These are phyloP conservation scores for Campopleginae sp. DNA, from an alignment of 2,888 invertebrate species.

Conservation along the genomic window DNA sequence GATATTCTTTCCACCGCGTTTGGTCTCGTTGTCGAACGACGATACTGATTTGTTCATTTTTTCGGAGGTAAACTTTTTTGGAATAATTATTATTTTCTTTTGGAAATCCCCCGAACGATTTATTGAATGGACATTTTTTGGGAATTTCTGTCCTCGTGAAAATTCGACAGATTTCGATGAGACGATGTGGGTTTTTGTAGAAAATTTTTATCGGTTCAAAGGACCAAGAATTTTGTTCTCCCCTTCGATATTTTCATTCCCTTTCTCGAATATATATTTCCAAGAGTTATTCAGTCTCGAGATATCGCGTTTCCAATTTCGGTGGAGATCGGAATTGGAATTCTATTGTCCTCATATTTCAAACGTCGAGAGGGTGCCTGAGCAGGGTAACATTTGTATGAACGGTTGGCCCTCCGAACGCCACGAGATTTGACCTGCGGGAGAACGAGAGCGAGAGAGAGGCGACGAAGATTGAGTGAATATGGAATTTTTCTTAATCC, in stretches of 20 bases:
- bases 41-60: neutral
- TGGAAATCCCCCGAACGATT: neutral
- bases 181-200: neutral
- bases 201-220: neutral
- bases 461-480: neutral
- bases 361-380: conserved; percentile 43
- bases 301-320: conserved; percentile 42
- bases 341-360: conserved; percentile 57
- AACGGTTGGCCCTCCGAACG: conserved; percentile 18
- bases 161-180: neutral
- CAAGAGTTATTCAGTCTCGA: conserved; percentile 26
- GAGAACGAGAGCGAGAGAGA: neutral
- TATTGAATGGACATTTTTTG: neutral
- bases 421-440: conserved; percentile 43
- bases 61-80: neutral
- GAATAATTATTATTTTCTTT: neutral
- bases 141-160: neutral
- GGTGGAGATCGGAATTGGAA: conserved; percentile 43
- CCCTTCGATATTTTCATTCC: conserved; percentile 7
- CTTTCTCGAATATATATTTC: neutral
- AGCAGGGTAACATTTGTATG: conserved; percentile 25
- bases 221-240: neutral
- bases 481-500: conserved; percentile 22
- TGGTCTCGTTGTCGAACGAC: neutral
- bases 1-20: neutral